Evolutionary conservation across 2,113 vertebrate genomes (phyloP), one percentile per base, ranked within the genome.

Genomic region (Atlantisia rogersi): DNA sequence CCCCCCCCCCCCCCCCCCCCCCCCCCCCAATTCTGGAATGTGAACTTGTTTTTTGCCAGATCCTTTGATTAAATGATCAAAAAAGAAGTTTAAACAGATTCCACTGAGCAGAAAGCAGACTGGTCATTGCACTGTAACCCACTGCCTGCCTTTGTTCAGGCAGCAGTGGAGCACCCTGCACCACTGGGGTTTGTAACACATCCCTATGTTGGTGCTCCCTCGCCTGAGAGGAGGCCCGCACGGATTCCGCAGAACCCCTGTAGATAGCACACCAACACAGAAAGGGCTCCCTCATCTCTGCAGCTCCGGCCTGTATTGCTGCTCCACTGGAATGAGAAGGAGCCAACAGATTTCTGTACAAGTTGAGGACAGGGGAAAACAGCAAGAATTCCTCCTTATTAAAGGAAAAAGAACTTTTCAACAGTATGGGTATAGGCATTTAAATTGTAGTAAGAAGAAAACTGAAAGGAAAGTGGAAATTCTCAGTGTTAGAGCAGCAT

Each of bases 121-220:
- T 53, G 26, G 19, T 16, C 28, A 25, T 9, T 60, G 16, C 10
- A 65, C 60, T 48, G 32, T 12, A 55, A 80, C 6, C 40, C 37
- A 29, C 8, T 55, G 70, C 11, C 18, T 62, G 24, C 28, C 20
- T 67, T 77, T 42, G 26, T 82, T 56, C 16, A 60, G 29, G 50
- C 25, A 40, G 42, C 28, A 81, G 52, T 4, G 11, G 48, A 83
- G 32, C 62, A 69, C 63, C 42, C 46, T 0, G 0, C 52, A 58
- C 22, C 46, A 14, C 32, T 7, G 6, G 52, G 26, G 85, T 29
- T 13, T 58, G 37, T 28, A 56, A 60, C 46, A 46, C 9, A 53
- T n/a, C 25, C 48, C 24, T 37, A 53, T 0, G 0, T 15, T 52
- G 6, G 0, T 25, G 37, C 32, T 67, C 10, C 37, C 58, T 29